Conservation (phyloP, 2,888 invertebrate species). For the Crepidodera aurea region DNA sequence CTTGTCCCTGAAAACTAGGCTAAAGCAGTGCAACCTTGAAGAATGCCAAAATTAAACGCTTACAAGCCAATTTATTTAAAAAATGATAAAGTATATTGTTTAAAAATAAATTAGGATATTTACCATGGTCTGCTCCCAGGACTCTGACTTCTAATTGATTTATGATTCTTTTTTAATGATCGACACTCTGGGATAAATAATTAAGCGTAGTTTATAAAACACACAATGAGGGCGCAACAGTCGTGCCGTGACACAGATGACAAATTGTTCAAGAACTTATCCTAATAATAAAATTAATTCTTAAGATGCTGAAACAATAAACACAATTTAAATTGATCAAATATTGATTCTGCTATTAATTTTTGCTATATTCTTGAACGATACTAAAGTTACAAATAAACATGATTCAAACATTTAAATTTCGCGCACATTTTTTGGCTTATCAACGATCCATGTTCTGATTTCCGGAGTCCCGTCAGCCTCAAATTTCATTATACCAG, state of each 20-base stretch:
- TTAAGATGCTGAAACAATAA: neutral
- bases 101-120: constrained; percentile 36
- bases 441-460: no score
- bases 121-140: constrained; percentile 54
- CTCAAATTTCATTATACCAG: no score
- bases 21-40: constrained; percentile 38
- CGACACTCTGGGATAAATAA: constrained; percentile 47
- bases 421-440: no score
- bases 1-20: constrained; percentile 59
- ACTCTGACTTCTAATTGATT: constrained; percentile 45
- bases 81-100: neutral
- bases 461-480: neutral
- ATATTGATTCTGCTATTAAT: no score
- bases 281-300: neutral
- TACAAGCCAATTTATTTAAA: constrained; percentile 6
- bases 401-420: no score
- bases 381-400: no score
- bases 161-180: constrained; percentile 50
- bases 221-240: constrained; percentile 13
- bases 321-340: no score
- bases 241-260: constrained; percentile 2
- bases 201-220: constrained; percentile 37
- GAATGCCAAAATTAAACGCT: constrained; percentile 20
- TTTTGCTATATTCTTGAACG: no score
- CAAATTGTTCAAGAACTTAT: neutral